Evolutionary conservation across 2,113 vertebrate species (phyloP).

Genomic region (Dasyornis broadbenti): DNA sequence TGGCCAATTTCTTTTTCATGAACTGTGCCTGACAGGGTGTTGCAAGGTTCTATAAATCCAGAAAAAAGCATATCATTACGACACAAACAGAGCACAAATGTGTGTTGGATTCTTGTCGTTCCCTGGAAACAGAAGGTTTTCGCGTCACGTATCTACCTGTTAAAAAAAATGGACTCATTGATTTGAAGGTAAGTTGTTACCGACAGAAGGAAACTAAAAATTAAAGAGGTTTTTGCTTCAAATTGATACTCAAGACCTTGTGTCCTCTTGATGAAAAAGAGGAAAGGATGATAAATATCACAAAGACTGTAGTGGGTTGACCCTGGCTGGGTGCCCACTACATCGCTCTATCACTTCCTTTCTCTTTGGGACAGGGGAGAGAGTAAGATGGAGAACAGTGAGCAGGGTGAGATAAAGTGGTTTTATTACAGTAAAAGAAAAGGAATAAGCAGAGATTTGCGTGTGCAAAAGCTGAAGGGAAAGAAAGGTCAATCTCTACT

Average conservation of each 20-base stretch:
- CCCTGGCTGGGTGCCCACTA: too few relatives aligned
- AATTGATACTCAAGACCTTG: neutral
- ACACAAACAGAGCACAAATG: constrained; percentile 97
- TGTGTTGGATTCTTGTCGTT: constrained; percentile 92
- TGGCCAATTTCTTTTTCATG: neutral
- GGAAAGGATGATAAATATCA: neutral
- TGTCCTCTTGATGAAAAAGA: neutral
- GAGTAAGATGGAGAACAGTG: too few relatives aligned
- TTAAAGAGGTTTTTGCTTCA: neutral
- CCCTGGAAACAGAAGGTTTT: constrained; percentile 92
- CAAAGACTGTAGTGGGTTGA: neutral
- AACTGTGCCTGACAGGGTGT: constrained; percentile 80
- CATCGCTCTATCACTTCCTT: too few relatives aligned
- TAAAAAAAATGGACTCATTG: constrained; percentile 83
- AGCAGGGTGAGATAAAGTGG: too few relatives aligned
- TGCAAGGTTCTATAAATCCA: constrained; percentile 88
- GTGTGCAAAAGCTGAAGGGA: too few relatives aligned
- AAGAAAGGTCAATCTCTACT: too few relatives aligned
- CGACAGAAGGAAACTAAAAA: neutral
- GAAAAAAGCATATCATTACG: constrained; percentile 91
- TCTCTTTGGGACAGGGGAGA: too few relatives aligned
- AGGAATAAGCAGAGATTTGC: too few relatives aligned
- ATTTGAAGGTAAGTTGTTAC: constrained; percentile 80
- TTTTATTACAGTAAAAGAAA: too few relatives aligned
- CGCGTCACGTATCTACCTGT: constrained; percentile 91